A percentile compares a stretch with the other conserved stretches of the same genome.
These are phyloP conservation scores for Rhinatrema bivittatum DNA, from an alignment of 2,797 vertebrate genomes.

Conservation along the genomic window DNA sequence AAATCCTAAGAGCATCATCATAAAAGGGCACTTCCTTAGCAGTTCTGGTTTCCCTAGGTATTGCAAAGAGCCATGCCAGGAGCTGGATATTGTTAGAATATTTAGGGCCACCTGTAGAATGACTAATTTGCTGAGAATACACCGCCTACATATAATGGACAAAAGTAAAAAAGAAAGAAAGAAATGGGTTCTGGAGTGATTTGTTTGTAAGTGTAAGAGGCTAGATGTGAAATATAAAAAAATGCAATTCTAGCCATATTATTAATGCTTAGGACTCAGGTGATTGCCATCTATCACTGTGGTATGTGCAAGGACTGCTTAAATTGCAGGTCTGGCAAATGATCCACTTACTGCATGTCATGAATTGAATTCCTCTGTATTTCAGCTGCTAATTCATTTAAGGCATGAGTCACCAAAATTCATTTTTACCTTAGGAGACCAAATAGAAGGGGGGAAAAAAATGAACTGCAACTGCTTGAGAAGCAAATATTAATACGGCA, in stretches of 20 bases:
- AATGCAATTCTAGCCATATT: slow-evolving; percentile 29
- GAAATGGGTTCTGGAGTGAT: slow-evolving; percentile 35
- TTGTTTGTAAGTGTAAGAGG: slow-evolving; percentile 36
- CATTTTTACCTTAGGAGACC: too few relatives aligned
- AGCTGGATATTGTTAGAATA: slow-evolving; percentile 27
- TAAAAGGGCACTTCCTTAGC: too few relatives aligned
- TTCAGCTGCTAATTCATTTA: too few relatives aligned
- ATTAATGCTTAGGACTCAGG: slow-evolving; percentile 4
- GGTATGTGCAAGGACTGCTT: background rate
- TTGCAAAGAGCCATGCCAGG: background rate
- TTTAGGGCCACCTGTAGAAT: slow-evolving; percentile 52
- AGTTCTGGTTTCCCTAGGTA: background rate
- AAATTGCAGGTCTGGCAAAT: slow-evolving; percentile 1
- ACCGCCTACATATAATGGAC: slow-evolving; percentile 10
- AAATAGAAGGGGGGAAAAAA: too few relatives aligned
- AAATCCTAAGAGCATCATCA: too few relatives aligned
- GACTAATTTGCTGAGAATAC: slow-evolving; percentile 34
- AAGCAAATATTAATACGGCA: too few relatives aligned
- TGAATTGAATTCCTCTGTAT: background rate
- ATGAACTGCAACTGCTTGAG: too few relatives aligned
- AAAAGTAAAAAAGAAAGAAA: too few relatives aligned
- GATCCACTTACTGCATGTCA: slow-evolving; percentile 1
- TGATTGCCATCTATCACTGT: slow-evolving; percentile 1
- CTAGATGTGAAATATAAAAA: slow-evolving; percentile 27
- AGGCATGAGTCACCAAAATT: too few relatives aligned